These are phyloP conservation scores for Leptobrachium ailaonicum DNA, from an alignment of 2,113 vertebrate genomes.

Conservation along the genomic window DNA sequence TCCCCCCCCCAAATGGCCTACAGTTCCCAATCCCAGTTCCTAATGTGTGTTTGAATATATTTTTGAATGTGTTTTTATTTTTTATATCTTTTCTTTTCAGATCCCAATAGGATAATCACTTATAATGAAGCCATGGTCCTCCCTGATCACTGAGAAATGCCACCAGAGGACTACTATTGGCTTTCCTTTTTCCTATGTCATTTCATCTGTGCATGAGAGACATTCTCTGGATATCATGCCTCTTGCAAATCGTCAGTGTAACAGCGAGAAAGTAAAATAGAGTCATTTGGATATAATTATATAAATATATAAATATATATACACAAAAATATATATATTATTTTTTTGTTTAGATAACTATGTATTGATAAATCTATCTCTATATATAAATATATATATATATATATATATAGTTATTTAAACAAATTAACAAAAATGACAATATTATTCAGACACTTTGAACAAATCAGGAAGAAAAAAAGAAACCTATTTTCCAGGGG, in stretches of 20 bases:
- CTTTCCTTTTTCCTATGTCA: conserved; percentile 76
- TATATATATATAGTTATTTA: conserved; percentile 77
- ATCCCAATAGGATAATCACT: conserved; percentile 93
- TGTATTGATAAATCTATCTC: conserved; percentile 70
- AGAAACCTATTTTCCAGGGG: conserved; percentile 74
- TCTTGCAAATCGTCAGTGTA: conserved; percentile 73
- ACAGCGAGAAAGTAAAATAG: conserved; percentile 63
- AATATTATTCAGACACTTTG: conserved; percentile 76
- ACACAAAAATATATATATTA: conserved; percentile 70
- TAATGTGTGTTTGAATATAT: too few relatives aligned
- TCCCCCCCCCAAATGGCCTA: too few relatives aligned
- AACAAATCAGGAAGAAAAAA: conserved; percentile 74
- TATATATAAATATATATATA: conserved; percentile 75
- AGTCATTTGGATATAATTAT: conserved; percentile 71
- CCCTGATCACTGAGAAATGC: conserved; percentile 87
- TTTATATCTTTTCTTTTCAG: conserved; percentile 59
- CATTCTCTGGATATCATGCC: conserved; percentile 68
- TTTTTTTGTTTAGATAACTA: conserved; percentile 79
- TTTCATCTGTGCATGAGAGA: conserved; percentile 76
- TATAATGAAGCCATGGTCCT: conserved; percentile 89
- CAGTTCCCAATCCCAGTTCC: too few relatives aligned
- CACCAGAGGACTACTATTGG: conserved; percentile 65
- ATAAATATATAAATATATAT: conserved; percentile 79
- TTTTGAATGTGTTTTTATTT: not conserved
- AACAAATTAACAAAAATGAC: conserved; percentile 66